Evolutionary conservation across 2,797 vertebrate genomes (phyloP).

Genomic region (Eleutherodactylus coqui): DNA sequence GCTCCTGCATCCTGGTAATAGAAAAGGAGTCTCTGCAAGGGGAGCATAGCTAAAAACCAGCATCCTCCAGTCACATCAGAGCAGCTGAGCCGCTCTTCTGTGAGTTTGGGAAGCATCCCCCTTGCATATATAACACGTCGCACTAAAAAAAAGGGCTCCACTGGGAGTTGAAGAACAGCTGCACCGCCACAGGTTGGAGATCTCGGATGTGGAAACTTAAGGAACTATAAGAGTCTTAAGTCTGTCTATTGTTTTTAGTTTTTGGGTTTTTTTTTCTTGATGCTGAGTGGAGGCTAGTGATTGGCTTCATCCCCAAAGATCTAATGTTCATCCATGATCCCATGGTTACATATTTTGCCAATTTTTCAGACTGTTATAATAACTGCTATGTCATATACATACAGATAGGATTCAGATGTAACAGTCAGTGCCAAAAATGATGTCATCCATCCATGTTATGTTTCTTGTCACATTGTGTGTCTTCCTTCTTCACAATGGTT

Average conservation of each 20-base stretch:
- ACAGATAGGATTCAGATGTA: not conserved
- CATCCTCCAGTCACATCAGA: no score
- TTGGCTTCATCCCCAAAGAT: slow-evolving; percentile 14
- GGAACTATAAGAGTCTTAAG: not conserved
- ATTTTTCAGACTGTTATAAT: slow-evolving; percentile 6
- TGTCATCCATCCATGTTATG: slow-evolving; percentile 1
- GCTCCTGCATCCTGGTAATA: no score
- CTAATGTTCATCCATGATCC: not conserved
- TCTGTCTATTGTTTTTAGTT: not conserved
- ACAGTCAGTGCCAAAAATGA: not conserved
- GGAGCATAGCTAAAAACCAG: no score
- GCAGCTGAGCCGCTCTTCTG: no score
- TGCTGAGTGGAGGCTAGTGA: not conserved
- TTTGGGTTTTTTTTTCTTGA: not conserved
- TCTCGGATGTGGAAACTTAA: not conserved
- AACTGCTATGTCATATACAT: not conserved
- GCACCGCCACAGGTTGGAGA: not conserved
- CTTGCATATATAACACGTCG: no score
- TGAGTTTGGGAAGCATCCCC: no score
- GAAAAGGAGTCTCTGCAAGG: no score
- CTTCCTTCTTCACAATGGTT: not conserved
- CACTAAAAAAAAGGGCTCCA: no score
- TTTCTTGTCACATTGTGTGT: not conserved
- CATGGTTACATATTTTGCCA: slow-evolving; percentile 15
- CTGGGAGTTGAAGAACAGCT: not conserved